Evolutionary conservation across 2,113 vertebrate genomes (phyloP).

Genomic region (Coreoperca whiteheadi): DNA sequence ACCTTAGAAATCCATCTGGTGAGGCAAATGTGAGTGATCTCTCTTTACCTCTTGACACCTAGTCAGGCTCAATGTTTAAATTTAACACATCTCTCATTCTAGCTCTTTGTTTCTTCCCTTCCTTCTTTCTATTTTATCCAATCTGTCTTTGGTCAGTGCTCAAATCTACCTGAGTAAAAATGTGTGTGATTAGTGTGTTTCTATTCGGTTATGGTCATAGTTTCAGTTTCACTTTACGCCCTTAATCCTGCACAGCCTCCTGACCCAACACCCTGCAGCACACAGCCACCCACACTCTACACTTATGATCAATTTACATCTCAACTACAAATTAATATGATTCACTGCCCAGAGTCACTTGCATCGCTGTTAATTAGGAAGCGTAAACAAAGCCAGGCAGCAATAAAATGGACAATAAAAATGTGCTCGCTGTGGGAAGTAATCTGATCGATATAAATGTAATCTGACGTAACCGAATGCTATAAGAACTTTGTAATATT

Average conservation of each 20-base stretch:
- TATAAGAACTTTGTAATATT: slow-evolving; percentile 16
- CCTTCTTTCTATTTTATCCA: background rate
- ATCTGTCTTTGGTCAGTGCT: background rate
- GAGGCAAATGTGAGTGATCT: slow-evolving; percentile 32
- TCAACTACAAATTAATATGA: slow-evolving; percentile 35
- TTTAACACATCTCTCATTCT: background rate
- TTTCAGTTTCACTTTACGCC: slow-evolving; percentile 22
- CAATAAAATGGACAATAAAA: slow-evolving; percentile 16
- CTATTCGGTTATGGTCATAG: background rate
- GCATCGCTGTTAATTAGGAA: slow-evolving; percentile 27
- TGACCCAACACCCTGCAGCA: slow-evolving; percentile 20
- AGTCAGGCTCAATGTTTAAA: background rate
- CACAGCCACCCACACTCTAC: slow-evolving; percentile 25
- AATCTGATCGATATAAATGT: background rate
- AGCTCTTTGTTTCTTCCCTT: background rate
- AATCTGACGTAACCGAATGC: background rate
- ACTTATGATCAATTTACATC: slow-evolving; percentile 37
- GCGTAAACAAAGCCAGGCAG: slow-evolving; percentile 33
- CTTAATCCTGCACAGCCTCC: background rate
- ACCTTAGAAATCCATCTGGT: slow-evolving; percentile 28
- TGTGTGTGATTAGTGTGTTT: background rate
- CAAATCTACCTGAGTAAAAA: background rate
- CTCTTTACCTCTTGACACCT: slow-evolving; percentile 25
- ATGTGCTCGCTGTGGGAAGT: background rate
- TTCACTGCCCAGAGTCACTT: slow-evolving; percentile 25